Evolutionary conservation across 1,140 invertebrate genomes (phyloP), one percentile per base, ranked within the genome.

Genomic region (Caenorhabditis brenneri): DNA sequence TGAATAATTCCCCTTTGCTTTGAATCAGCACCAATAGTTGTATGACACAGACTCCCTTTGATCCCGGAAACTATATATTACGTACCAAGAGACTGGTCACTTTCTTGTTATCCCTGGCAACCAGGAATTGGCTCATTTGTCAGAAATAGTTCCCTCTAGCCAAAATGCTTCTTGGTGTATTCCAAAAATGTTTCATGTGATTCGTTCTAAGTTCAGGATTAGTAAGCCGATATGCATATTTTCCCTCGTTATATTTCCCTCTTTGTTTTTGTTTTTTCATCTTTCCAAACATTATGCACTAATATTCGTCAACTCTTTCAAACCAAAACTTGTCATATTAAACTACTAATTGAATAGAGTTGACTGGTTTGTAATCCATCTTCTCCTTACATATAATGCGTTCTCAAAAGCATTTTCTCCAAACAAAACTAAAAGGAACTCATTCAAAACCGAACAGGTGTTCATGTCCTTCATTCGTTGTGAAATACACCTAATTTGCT

Each of bases 381-480:
- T 74, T 74, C 33, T 74, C 36, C 33, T 65, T 65, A 36, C 60
- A 29, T 36, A 36, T 51, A 74, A 74, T 31, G 36, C 65, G 36
- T 74, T 74, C 42, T 42, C 42, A 29, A 42, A 74, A 74, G 10
- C n/a, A 19, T 74, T 74, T 39, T 74, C n/a, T 46, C 22, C 12
- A 15, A 74, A 27, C 58, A 36, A 65, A 65, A 36, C 58, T 65
- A 36, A 74, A 42, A 42, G 33, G 36, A 74, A 74, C 65, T 74
- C 65, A 46, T 74, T 74, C 29, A 12, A 74, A 74, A 46, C 65
- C 36, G 65, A 74, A 74, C 65, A 74, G 65, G 65, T 74, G 65
- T 74, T 9, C 65, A 10, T 24, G 33, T 74, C 65, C 10, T 74
- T 65, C 29, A 65, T 27, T 65, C 29, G 33, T 65, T 65, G 6